A percentile compares a stretch with the other conserved stretches of the same genome.
phyloP scores from a whole-genome alignment of 2,888 invertebrate genomes.

The Melieria crassipennis region DNA sequence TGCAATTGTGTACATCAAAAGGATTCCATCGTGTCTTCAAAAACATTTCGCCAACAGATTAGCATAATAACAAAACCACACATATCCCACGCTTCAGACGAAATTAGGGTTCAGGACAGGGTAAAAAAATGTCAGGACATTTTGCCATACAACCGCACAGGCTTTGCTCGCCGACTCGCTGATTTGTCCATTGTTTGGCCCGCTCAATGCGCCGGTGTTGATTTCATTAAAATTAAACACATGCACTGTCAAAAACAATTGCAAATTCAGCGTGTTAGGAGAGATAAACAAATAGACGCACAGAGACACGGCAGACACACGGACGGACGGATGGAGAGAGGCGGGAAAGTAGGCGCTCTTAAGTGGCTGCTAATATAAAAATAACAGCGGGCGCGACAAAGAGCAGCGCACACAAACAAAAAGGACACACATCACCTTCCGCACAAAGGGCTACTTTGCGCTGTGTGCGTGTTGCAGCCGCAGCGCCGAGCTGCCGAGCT shows the following conservation, averaged over 20 bases:
- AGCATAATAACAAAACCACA: no score
- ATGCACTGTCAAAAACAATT: conserved; percentile 57
- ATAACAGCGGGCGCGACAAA: conserved; percentile 49
- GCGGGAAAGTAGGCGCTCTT: conserved; percentile 32
- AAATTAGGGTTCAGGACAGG: no score
- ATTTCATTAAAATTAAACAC: conserved; percentile 63
- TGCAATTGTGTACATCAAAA: no score
- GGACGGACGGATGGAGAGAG: neutral
- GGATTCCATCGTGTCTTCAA: no score
- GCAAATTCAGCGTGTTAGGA: conserved; percentile 47
- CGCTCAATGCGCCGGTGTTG: conserved; percentile 20
- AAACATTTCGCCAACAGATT: no score
- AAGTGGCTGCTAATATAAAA: conserved; percentile 52
- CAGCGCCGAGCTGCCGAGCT: neutral
- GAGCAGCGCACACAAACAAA: neutral
- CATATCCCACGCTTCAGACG: no score
- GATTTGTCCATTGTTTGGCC: no score
- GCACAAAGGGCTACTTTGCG: conserved; percentile 29
- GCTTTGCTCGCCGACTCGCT: no score
- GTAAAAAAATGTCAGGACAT: no score
- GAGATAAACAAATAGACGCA: neutral
- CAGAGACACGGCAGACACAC: neutral
- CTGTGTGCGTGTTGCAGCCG: conserved; percentile 16
- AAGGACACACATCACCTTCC: conserved; percentile 24
- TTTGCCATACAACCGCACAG: no score